Percentiles rank a stretch among this genome's conserved stretches.
phyloP scores from a whole-genome alignment of 2,888 invertebrate genomes.

The Drosophila vallismaia region DNA sequence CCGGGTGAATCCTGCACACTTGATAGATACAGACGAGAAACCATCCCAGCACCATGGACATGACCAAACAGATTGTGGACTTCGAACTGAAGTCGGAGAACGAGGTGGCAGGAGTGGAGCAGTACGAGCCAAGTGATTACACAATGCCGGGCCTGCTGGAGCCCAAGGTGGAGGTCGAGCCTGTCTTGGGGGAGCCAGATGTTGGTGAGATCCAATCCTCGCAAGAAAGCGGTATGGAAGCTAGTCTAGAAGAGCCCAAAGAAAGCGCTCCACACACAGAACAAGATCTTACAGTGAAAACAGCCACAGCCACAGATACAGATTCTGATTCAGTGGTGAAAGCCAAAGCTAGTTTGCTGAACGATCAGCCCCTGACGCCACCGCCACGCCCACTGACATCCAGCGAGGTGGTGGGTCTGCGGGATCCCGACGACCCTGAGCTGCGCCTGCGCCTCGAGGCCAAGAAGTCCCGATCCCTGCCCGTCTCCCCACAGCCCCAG shows the following conservation, averaged over 20 bases:
- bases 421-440: conserved; percentile 70
- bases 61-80: conserved; percentile 81
- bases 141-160: conserved; percentile 42
- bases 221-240: not conserved
- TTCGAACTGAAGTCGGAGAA: conserved; percentile 70
- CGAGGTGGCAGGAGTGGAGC: conserved; percentile 21
- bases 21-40: conserved; percentile 14
- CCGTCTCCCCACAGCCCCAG: conserved; percentile 78
- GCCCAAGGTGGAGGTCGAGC: conserved; percentile 16
- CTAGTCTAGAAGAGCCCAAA: conserved; percentile 33
- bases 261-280: conserved; percentile 1
- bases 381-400: conserved; percentile 81
- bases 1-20: conserved; percentile 8
- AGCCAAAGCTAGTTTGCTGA: conserved; percentile 25
- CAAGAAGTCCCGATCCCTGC: conserved; percentile 81
- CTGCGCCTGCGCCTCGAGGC: conserved; percentile 65
- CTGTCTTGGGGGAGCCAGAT: not conserved
- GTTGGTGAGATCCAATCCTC: conserved; percentile 8
- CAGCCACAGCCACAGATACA: conserved; percentile 13
- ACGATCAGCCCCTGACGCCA: conserved; percentile 67
- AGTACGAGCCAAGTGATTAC: conserved; percentile 60
- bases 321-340: conserved; percentile 10
- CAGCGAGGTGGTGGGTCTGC: conserved; percentile 78
- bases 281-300: not conserved
- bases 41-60: conserved; percentile 67